Evolutionary conservation across 1,140 invertebrate genomes (phyloP).

Genomic region (Penaeus vannamei): DNA sequence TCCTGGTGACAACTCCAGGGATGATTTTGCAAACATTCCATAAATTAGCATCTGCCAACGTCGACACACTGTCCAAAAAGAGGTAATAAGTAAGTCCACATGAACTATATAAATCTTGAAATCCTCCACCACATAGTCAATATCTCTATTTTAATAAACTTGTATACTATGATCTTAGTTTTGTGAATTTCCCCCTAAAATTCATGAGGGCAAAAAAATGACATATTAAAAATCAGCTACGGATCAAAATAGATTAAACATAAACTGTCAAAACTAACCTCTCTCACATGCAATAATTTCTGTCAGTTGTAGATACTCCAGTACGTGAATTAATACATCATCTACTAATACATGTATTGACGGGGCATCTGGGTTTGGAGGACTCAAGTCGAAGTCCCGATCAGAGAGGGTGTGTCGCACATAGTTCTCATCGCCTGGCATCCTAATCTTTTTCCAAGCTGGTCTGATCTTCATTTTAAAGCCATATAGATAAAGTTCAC

Average conservation of each 20-base stretch:
- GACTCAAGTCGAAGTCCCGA: constrained; percentile 39
- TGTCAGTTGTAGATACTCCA: constrained; percentile 29
- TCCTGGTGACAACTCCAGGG: constrained; percentile 27
- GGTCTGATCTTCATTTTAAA: constrained; percentile 23
- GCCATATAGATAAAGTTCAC: constrained; percentile 32
- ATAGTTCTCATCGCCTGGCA: constrained; percentile 50
- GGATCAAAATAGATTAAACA: too few relatives aligned
- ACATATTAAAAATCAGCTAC: too few relatives aligned
- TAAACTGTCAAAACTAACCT: constrained; percentile 8
- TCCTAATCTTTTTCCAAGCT: constrained; percentile 22
- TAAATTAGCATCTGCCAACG: constrained; percentile 52
- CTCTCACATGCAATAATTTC: constrained; percentile 29
- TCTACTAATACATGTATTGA: constrained; percentile 49
- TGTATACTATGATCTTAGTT: too few relatives aligned
- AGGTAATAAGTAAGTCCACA: not conserved
- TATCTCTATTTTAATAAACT: too few relatives aligned
- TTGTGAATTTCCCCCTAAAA: too few relatives aligned
- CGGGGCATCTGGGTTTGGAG: not conserved
- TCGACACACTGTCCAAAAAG: constrained; percentile 45
- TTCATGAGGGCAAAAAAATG: too few relatives aligned
- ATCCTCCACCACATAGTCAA: too few relatives aligned
- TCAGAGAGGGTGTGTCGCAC: constrained; percentile 30
- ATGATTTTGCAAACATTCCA: constrained; percentile 29
- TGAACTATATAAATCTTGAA: too few relatives aligned
- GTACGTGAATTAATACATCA: constrained; percentile 47